Evolutionary conservation across 2,888 invertebrate genomes (phyloP), one percentile per base, ranked within the genome.

Genomic region (Cotesia congregata): DNA sequence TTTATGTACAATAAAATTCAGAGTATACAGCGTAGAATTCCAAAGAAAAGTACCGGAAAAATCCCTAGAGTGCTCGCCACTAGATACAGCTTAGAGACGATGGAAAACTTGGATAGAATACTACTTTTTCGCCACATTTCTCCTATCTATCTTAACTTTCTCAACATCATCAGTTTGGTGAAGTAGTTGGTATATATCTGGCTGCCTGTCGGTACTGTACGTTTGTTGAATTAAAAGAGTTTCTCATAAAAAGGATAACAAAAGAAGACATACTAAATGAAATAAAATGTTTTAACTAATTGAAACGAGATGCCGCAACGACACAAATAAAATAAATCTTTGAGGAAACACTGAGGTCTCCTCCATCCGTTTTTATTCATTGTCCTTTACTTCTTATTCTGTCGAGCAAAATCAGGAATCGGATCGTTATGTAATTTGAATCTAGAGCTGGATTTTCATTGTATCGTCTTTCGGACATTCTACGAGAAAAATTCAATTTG

Each of bases 351-450:
- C 59, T 65, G 71, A 61, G 61, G 41, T 72, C 64, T 64, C 64
- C n/a, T 50, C 65, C 72, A 76, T 76, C 69, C 65, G 73, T 73
- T 76, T 73, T 69, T 72, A 76, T 76, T 76, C 72, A 50, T 50
- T 50, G 50, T 50, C 72, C 68, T 72, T 64, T 68, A 62, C 76
- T 76, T 67, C 68, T 30, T 30, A 30, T 30, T 30, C 30, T 30
- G 30, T 30, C 30, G 30, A 30, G 30, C 3, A 30, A 3, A 3
- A 30, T 30, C 30, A 30, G 30, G 30, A 30, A 50, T 72, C 64
- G 65, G 61, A 67, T 41, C 64, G 59, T 76, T 76, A 76, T 39
- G 69, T 73, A 76, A 76, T 59, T 39, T 50, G 40, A 60, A 30
- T 30, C 30, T 30, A 30, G 61, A 59, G 70, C 70, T 30, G 75